Percentiles rank a stretch among this genome's conserved stretches.
phyloP scores from a whole-genome alignment of 2,888 invertebrate species.

The Rhogogaster chlorosoma region DNA sequence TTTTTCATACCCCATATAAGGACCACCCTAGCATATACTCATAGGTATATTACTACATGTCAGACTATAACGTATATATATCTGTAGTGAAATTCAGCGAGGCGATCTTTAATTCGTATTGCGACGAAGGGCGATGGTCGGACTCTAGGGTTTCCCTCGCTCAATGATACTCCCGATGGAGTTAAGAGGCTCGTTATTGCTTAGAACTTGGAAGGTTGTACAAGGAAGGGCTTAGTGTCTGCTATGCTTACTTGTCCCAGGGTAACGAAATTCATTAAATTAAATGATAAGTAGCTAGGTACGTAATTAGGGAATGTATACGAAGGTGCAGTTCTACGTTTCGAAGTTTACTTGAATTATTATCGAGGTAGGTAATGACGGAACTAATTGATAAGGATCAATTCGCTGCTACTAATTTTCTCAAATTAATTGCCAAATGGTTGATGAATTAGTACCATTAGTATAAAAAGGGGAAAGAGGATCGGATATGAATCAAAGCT shows the following conservation, averaged over 20 bases:
- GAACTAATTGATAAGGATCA: neutral
- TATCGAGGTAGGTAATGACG: neutral
- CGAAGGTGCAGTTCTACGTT: neutral
- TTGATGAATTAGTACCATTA: neutral
- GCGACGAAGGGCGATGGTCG: slow-evolving; percentile 52
- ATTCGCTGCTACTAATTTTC: neutral
- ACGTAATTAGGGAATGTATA: slow-evolving; percentile 6
- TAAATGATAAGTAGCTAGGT: slow-evolving; percentile 18
- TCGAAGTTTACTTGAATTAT: neutral
- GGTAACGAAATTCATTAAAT: slow-evolving; percentile 38
- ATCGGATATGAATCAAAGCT: neutral
- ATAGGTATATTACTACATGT: too few species aligned
- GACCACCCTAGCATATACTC: too few species aligned
- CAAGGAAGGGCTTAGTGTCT: slow-evolving; percentile 15
- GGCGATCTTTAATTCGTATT: slow-evolving; percentile 52
- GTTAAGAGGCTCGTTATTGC: slow-evolving; percentile 56
- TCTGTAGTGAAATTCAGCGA: slow-evolving; percentile 47
- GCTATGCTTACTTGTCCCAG: neutral
- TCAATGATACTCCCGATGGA: slow-evolving; percentile 52
- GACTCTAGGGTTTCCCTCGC: slow-evolving; percentile 47
- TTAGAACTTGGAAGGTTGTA: slow-evolving; percentile 50
- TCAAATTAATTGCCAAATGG: neutral
- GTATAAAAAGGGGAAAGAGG: neutral
- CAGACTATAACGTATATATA: too few species aligned
- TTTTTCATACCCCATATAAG: too few species aligned